These are phyloP conservation scores for Eulithis testata DNA, from an alignment of 2,888 invertebrate genomes.

Conservation along the genomic window DNA sequence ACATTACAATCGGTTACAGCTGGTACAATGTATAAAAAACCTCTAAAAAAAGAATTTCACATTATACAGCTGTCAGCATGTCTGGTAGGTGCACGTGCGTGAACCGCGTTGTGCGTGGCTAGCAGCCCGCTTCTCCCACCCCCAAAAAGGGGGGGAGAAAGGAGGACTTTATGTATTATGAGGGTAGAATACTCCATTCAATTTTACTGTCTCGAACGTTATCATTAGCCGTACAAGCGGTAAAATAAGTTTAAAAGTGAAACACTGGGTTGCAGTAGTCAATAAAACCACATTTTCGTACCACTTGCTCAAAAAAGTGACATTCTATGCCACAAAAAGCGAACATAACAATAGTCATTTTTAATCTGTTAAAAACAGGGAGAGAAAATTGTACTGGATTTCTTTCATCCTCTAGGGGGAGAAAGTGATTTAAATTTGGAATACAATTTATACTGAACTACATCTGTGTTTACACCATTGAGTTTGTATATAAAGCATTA, in stretches of 20 bases:
- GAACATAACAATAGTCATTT: too few relatives aligned
- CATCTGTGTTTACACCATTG: too few relatives aligned
- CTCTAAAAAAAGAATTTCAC: constrained; percentile 20
- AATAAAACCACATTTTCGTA: too few relatives aligned
- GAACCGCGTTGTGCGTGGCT: constrained; percentile 17
- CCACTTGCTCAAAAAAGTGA: too few relatives aligned
- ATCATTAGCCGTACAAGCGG: constrained; percentile 25
- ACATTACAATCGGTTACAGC: constrained; percentile 18
- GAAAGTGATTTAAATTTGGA: too few relatives aligned
- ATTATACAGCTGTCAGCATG: constrained; percentile 32
- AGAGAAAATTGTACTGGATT: too few relatives aligned
- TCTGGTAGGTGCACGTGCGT: constrained; percentile 24
- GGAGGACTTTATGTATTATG: constrained; percentile 27
- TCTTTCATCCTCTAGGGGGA: too few relatives aligned
- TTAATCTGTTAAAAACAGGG: too few relatives aligned
- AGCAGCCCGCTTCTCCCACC: background rate
- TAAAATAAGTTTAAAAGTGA: constrained; percentile 7
- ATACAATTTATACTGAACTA: too few relatives aligned
- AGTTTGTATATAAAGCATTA: too few relatives aligned
- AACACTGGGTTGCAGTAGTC: background rate
- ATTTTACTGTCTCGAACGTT: constrained; percentile 28
- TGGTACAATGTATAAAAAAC: constrained; percentile 11
- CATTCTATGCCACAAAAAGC: too few relatives aligned
- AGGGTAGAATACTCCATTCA: constrained; percentile 33
- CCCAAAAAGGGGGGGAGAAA: background rate